Evolutionary conservation across 2,888 invertebrate species (phyloP).

Genomic region (Uropetala carovei): DNA sequence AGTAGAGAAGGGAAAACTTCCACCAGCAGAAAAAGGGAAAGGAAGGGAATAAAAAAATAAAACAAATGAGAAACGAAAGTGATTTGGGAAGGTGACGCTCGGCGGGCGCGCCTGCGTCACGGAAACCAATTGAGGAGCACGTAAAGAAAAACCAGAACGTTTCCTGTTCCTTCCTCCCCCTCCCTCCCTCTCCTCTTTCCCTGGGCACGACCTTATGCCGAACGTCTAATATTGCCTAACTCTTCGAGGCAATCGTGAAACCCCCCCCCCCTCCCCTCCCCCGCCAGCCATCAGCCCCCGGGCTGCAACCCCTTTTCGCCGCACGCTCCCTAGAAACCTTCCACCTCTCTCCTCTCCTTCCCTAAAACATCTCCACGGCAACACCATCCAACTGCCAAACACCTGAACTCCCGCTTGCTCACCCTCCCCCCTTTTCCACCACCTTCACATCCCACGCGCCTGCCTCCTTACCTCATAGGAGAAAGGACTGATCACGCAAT

Average conservation of each 20-base stretch:
- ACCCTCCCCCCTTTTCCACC: neutral
- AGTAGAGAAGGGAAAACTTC: too few relatives aligned
- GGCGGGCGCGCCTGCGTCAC: neutral
- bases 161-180: neutral
- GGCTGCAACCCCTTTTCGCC: neutral
- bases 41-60: neutral
- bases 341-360: too few relatives aligned
- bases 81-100: neutral
- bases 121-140: neutral
- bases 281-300: too few relatives aligned
- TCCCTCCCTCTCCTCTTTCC: neutral
- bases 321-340: too few relatives aligned
- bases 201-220: neutral
- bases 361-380: too few relatives aligned
- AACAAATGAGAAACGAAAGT: neutral
- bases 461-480: too few relatives aligned
- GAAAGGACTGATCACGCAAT: too few relatives aligned
- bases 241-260: neutral
- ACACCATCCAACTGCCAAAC: neutral
- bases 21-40: neutral
- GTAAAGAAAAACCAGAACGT: too few relatives aligned
- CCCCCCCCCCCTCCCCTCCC: neutral
- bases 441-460: neutral
- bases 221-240: constrained; percentile 5
- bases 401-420: neutral